phyloP scores from a whole-genome alignment of 1,140 invertebrate genomes.

The Leptinotarsa texana region DNA sequence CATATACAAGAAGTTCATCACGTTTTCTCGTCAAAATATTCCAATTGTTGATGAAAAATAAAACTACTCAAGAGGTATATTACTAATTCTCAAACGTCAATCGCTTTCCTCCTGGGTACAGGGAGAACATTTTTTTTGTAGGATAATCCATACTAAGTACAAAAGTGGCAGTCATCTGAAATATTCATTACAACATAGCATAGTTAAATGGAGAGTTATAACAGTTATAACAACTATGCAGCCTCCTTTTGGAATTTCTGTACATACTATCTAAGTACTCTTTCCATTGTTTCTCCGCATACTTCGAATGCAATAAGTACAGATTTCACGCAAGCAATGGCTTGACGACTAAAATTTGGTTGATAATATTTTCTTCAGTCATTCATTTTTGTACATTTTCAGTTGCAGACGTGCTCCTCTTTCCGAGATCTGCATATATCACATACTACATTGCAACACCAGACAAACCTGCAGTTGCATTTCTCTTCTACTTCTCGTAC shows the following conservation, averaged over 20 bases:
- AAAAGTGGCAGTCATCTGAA: too few species aligned
- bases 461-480: conserved; percentile 90
- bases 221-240: not conserved
- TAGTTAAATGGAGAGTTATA: not conserved
- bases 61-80: too few species aligned
- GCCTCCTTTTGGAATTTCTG: conserved; percentile 6
- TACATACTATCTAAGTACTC: conserved; percentile 1
- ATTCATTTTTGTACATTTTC: conserved; percentile 41
- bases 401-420: conserved; percentile 88
- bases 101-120: too few species aligned
- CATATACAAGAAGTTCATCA: too few species aligned
- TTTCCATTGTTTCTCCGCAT: not conserved
- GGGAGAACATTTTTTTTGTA: too few species aligned
- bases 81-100: too few species aligned
- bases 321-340: not conserved
- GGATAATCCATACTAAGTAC: too few species aligned
- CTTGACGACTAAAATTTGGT: not conserved
- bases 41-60: too few species aligned
- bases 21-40: too few species aligned
- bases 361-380: not conserved
- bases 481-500: conserved; percentile 85
- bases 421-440: conserved; percentile 78
- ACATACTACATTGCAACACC: conserved; percentile 91
- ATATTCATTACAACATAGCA: too few species aligned
- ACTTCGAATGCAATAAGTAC: not conserved